Base-by-base conservation (phyloP, 1,140 invertebrate species). In the Xylocopa sonorina region DNA sequence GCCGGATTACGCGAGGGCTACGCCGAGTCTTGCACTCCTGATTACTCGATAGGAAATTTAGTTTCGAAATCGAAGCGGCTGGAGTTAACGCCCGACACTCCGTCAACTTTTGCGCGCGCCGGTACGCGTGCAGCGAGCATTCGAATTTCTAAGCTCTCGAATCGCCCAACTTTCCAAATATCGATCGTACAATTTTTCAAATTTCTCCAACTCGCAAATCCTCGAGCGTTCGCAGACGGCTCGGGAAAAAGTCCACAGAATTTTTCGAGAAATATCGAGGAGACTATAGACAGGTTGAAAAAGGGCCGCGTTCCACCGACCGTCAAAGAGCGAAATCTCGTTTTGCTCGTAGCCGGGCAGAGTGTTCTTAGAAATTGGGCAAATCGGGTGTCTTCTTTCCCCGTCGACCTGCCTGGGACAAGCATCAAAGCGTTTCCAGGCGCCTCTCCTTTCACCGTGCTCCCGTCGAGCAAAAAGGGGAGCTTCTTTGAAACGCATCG, bases 31-130 rank as follows among this genome's bases (percentile, higher is more conserved):
- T 66, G 60, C 77, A 68, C 63, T 80, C 64, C 82, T 76, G 77
- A 84, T 83, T 84, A 76, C 83, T 80, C 83, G 78, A 83, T 80
- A 66, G 69, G 43, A 50, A 63, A 84, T 83, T 62, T 53, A 74
- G 75, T 82, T 82, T 82, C 74, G 63, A 57, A 68, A 76, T 58
- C 74, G 53, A 69, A 60, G 14, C 34, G 43, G 12, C 41, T 12
- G 0, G 60, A 1, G 50, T 55, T 68, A 50, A 46, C 24, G 3
- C 16, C 32, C 48, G 29, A 38, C n/a, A 46, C 32, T 14, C 12
- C 43, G n/a, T n/a, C n/a, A n/a, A n/a, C n/a, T n/a, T n/a, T n/a
- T n/a, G n/a, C n/a, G n/a, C n/a, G n/a, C n/a, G n/a, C n/a, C n/a
- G n/a, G n/a, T n/a, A n/a, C n/a, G n/a, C n/a, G n/a, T n/a, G n/a